A percentile compares a stretch with the other conserved stretches of the same genome.
Evolutionary conservation across 1,140 invertebrate genomes (phyloP).

Genomic region (Papilio glaucus): DNA sequence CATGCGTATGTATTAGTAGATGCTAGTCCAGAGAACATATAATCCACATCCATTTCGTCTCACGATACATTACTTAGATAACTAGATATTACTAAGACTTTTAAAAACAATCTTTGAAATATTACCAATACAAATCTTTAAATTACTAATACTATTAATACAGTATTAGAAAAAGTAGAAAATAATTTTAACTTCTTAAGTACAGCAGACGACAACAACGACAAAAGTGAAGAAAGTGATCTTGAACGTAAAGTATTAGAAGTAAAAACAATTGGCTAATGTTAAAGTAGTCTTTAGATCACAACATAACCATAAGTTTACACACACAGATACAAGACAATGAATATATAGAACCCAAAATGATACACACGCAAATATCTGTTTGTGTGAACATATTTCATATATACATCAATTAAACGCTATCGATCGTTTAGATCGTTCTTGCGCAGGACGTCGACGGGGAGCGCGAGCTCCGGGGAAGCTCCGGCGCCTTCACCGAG

Average conservation of each 20-base stretch:
- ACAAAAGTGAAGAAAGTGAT: background rate
- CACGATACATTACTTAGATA: constrained; percentile 58
- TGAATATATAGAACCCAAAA: constrained; percentile 1
- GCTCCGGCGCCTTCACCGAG: constrained; percentile 81
- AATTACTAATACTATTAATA: too few relatives aligned
- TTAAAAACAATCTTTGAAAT: too few relatives aligned
- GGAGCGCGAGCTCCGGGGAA: constrained; percentile 74
- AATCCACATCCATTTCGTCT: constrained; percentile 71
- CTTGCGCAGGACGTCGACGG: constrained; percentile 79
- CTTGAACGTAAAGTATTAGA: background rate
- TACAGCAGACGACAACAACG: background rate
- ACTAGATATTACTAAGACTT: constrained; percentile 26
- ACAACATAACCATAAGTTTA: constrained; percentile 55
- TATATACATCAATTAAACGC: constrained; percentile 71
- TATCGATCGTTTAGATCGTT: constrained; percentile 78
- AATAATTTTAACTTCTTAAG: background rate
- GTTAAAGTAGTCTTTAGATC: constrained; percentile 49
- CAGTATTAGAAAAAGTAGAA: background rate
- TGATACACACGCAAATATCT: constrained; percentile 35
- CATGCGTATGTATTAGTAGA: constrained; percentile 66
- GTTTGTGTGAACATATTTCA: constrained; percentile 64
- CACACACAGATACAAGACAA: constrained; percentile 51
- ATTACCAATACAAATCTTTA: too few relatives aligned
- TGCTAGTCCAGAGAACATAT: constrained; percentile 14
- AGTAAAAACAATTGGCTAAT: background rate